Evolutionary conservation across 2,113 vertebrate species (phyloP), one percentile per base, ranked within the genome.

Genomic region (Elgaria multicarinata): DNA sequence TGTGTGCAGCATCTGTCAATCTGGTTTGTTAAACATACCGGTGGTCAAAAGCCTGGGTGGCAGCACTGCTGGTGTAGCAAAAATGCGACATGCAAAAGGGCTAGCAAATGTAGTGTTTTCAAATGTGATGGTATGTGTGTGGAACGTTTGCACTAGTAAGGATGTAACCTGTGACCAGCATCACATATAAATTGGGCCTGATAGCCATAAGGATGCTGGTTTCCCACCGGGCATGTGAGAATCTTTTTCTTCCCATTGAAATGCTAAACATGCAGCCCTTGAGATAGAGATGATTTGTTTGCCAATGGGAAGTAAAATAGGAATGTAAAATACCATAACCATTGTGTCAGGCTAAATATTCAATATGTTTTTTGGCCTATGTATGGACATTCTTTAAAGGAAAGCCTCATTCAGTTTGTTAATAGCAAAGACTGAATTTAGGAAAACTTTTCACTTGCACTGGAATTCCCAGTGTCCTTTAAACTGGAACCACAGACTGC

Each of bases 201-300:
- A 69, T 55, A 36, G 31, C 3, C 76, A 87, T n/a, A 67, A 36
- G 58, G 4, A 28, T 87, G 44, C 26, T 87, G 22, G 39, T 67
- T 69, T 67, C 20, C 26, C 26, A 39, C 24, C 36, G 12, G 10
- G 74, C 24, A 50, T 66, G 3, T 2, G 44, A 66, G 39, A 33
- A 87, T 78, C 42, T 87, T 86, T 75, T 84, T 46, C 82, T 69
- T 86, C 22, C 42, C 46, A 74, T 24, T 33, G 18, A 39, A 86
- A 76, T 33, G 28, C 26, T 16, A 62, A 64, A 44, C n/a, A 85
- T n/a, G 28, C n/a, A 75, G 72, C 18, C 26, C 10, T n/a, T 6
- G 31, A 14, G 53, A 13, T 4, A 12, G 3, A 31, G 26, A 2
- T n/a, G 4, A 75, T 39, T 86, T 12, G 24, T 81, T 81, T 80